phyloP scores from a whole-genome alignment of 1,140 invertebrate genomes.

The Drosophila biarmipes region DNA sequence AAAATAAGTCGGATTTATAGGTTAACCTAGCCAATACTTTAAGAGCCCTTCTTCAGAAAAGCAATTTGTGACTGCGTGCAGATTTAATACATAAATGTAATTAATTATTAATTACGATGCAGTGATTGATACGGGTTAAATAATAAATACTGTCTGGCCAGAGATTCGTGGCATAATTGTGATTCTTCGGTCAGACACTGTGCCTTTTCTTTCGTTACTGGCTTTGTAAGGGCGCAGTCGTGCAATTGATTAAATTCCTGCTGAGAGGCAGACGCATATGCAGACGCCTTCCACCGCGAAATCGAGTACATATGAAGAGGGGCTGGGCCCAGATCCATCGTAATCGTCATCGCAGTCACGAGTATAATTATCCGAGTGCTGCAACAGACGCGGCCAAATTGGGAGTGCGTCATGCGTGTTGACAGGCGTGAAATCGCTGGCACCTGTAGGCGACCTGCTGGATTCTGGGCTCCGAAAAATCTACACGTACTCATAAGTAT shows the following conservation, averaged over 20 bases:
- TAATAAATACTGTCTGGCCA: not conserved
- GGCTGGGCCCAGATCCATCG: constrained; percentile 11
- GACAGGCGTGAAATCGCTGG: constrained; percentile 64
- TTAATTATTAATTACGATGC: not conserved
- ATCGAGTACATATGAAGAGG: constrained; percentile 19
- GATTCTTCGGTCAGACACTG: constrained; percentile 1
- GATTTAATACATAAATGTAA: not conserved
- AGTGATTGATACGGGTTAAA: not conserved
- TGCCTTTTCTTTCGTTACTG: constrained; percentile 11
- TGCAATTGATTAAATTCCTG: constrained; percentile 62
- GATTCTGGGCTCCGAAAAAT: constrained; percentile 45
- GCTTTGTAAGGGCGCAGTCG: constrained; percentile 48
- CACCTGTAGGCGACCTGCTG: constrained; percentile 67
- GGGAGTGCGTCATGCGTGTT: constrained; percentile 58
- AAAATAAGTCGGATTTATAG: no score
- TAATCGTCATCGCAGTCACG: constrained; percentile 17
- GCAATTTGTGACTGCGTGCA: not conserved
- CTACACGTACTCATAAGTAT: constrained; percentile 32
- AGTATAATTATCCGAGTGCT: constrained; percentile 54
- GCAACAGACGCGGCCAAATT: constrained; percentile 52
- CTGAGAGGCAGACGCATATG: constrained; percentile 32
- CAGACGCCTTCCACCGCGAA: constrained; percentile 19
- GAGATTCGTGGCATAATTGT: not conserved
- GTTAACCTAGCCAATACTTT: no score
- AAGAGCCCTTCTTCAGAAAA: not conserved